Evolutionary conservation across 1,140 invertebrate species (phyloP), one percentile per base, ranked within the genome.

Genomic region (Penaeus chinensis): DNA sequence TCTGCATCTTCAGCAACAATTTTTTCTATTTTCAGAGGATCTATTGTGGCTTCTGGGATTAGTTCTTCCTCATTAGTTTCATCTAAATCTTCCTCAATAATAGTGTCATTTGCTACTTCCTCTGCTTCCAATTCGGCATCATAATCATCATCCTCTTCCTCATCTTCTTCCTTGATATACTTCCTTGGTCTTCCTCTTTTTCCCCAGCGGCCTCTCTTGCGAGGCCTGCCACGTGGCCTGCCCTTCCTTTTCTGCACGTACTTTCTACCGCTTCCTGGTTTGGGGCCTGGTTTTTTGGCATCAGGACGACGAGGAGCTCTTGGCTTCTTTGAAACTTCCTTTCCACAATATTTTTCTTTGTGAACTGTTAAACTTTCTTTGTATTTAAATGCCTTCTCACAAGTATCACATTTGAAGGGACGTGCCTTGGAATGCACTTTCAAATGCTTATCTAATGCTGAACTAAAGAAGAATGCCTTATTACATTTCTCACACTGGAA

Each of bases 381-480:
- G 80, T 90, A 90, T 82, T 90, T 90, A 81, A 90, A 90, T 19
- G 88, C 85, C 78, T 90, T 90, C 20, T 90, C 89, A 82, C 89
- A 90, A 4, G 78, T 79, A 66, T 89, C 83, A 80, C 89, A 90
- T 66, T 84, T 87, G 62, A 90, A 90, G 32, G 89, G 89, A 18
- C 89, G 87, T 71, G 88, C 69, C 71, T 89, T 90, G 37, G 89
- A 90, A 76, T 90, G 89, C 24, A 90, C 89, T 87, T 90, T 90
- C 87, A 90, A 89, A 65, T 90, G 89, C 32, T 90, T 90, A 65
- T 90, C 89, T 42, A 90, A 74, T 32, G 89, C 88, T 22, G 90
- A 87, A 47, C 86, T 90, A 74, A 89, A 90, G 89, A 90, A 89
- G 91, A 94, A 94, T 24, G 93, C 82, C 65, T 90, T 90, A 20